Base-by-base conservation (phyloP, 2,113 vertebrate species). In the Vidua chalybeata region DNA sequence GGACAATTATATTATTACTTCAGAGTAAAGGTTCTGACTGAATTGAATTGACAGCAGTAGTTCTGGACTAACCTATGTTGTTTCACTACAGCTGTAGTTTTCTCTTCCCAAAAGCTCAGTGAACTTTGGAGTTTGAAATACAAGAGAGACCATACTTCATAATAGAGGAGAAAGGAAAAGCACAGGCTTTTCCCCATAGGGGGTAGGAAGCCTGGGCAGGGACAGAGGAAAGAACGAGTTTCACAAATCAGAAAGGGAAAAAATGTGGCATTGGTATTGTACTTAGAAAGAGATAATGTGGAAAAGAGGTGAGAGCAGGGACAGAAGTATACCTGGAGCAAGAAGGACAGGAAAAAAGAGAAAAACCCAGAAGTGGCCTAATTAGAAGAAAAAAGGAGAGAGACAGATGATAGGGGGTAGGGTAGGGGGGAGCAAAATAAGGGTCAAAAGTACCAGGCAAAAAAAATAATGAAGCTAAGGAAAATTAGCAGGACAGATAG, bases 161-260 rank as follows among this genome's bases (percentile, higher is more conserved):
- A 98, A 98, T 91, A 97, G 97, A 97, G 93, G 95, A 95, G 97
- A 98, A 98, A 97, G 97, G 94, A 97, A 97, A 98, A 97, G 97
- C 97, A 95, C 96, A 97, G 96, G 97, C 92, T 86, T 86, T 86
- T 86, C 73, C 63, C 84, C 46, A 77, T 68, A 97, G 97, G 97
- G 97, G 97, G 97, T 98, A 98, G 96, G 97, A 98, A 97, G 94
- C 97, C 97, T 98, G 98, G 97, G 96, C 93, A 97, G 97, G 96
- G 97, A 97, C 95, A 96, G 96, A 98, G 97, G 97, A 97, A 97
- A 98, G 93, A 97, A 97, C 98, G 97, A 97, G 95, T 97, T 97
- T 96, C 84, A 97, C 96, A 97, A 97, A 97, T 97, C 97, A 97
- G 97, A 98, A 97, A 96, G 26, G 35, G 49, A 24, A 94, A 96